phyloP scores from a whole-genome alignment of 2,888 invertebrate species.

The Epinotia nisella region DNA sequence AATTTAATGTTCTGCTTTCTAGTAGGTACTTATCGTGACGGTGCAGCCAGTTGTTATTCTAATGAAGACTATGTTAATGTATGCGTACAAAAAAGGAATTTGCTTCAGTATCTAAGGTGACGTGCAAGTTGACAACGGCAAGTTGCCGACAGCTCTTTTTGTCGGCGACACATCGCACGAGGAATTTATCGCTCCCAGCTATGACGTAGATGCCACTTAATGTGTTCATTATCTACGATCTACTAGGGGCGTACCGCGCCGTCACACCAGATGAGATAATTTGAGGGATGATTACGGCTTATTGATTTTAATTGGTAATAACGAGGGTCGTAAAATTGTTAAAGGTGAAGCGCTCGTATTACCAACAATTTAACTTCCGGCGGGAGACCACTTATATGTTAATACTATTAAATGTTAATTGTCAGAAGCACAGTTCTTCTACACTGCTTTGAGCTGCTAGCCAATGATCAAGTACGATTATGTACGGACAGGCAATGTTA shows the following conservation, averaged over 20 bases:
- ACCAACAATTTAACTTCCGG: slow-evolving; percentile 41
- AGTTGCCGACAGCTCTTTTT: slow-evolving; percentile 28
- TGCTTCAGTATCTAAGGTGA: slow-evolving; percentile 9
- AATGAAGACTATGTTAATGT: slow-evolving; percentile 2
- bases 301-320: slow-evolving; percentile 73
- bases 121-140: slow-evolving; percentile 7
- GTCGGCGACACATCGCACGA: slow-evolving; percentile 24
- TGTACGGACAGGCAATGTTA: slow-evolving; percentile 22
- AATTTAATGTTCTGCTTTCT: neutral
- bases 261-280: slow-evolving; percentile 50
- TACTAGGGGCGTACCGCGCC: slow-evolving; percentile 50
- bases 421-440: neutral
- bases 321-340: slow-evolving; percentile 62
- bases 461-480: neutral
- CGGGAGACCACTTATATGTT: slow-evolving; percentile 15
- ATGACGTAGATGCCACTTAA: slow-evolving; percentile 50
- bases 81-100: slow-evolving; percentile 25
- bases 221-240: slow-evolving; percentile 64
- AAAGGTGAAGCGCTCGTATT: slow-evolving; percentile 45
- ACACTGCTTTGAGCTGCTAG: neutral
- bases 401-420: slow-evolving; percentile 8
- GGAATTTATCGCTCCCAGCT: slow-evolving; percentile 37
- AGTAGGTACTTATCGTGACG: neutral
- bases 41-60: neutral
- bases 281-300: slow-evolving; percentile 57